Percentiles rank a stretch among this genome's conserved stretches.
Evolutionary conservation across 2,113 vertebrate genomes (phyloP).

Genomic region (Uria aalge): DNA sequence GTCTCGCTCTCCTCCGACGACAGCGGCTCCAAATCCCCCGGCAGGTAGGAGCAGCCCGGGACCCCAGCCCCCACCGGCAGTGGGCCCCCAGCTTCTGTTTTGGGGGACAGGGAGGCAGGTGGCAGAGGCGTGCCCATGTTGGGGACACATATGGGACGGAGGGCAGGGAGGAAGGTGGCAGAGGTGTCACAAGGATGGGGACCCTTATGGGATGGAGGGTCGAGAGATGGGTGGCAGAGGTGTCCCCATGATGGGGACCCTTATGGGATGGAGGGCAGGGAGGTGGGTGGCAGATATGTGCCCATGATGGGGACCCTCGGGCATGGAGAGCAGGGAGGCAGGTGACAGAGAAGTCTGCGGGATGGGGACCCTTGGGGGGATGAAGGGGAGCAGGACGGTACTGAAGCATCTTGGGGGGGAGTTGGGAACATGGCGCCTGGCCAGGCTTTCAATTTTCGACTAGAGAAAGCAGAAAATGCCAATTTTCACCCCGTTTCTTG

Average conservation of each 20-base stretch:
- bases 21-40: constrained; percentile 87
- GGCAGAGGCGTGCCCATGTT: neutral
- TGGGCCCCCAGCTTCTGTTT: too few species aligned
- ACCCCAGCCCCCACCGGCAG: rapidly evolving
- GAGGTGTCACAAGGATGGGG: neutral
- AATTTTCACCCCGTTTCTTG: rapidly evolving
- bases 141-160: neutral
- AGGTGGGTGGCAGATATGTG: neutral
- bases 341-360: neutral
- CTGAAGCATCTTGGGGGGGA: neutral
- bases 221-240: neutral
- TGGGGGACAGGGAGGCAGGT: too few species aligned
- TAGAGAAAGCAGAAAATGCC: neutral
- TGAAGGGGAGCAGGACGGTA: neutral
- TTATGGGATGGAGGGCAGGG: neutral
- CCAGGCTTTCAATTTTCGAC: neutral
- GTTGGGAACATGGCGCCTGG: rapidly evolving
- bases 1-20: constrained; percentile 85
- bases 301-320: neutral
- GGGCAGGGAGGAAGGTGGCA: neutral
- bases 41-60: constrained; percentile 78
- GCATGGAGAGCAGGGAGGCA: neutral
- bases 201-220: neutral
- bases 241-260: neutral
- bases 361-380: rapidly evolving